Percentiles rank a stretch among this genome's conserved stretches.
Conservation (phyloP, 2,113 vertebrate genomes). For the Recurvirostra avosetta region DNA sequence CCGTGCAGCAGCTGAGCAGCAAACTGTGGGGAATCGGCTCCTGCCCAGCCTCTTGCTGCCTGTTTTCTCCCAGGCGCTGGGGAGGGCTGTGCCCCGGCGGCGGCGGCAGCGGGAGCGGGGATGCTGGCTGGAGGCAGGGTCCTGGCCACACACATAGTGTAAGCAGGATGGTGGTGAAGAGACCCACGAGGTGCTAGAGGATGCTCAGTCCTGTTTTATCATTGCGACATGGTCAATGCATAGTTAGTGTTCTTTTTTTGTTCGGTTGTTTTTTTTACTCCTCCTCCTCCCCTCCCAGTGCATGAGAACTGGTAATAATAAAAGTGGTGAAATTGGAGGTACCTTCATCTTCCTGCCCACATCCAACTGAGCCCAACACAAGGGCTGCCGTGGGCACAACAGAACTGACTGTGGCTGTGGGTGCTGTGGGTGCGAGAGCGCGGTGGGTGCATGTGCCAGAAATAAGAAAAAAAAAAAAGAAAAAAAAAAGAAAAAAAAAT, state of each 20-base stretch:
- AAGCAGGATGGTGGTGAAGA: not conserved
- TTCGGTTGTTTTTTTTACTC: not conserved
- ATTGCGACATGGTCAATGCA: not conserved
- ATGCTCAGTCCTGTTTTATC: not conserved
- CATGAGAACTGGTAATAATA: not conserved
- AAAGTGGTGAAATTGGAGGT: not conserved
- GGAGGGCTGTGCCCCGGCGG: not conserved
- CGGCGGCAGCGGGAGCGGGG: accelerated
- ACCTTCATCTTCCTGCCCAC: not conserved
- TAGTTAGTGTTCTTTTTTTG: not conserved
- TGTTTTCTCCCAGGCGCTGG: too few species aligned
- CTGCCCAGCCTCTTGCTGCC: not conserved
- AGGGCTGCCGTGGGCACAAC: accelerated
- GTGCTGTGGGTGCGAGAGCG: too few species aligned
- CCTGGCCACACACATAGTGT: accelerated
- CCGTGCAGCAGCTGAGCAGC: not conserved
- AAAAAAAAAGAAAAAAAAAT: not conserved
- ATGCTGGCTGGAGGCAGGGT: not conserved
- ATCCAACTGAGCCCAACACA: not conserved
- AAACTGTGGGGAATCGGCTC: not conserved
- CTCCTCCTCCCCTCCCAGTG: too few species aligned
- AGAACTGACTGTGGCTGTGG: not conserved
- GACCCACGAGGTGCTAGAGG: not conserved
- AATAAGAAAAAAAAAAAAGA: too few species aligned
- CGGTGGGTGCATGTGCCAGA: not conserved